These are phyloP conservation scores for Lepidurus apus DNA, from an alignment of 1,140 invertebrate genomes.

Conservation along the genomic window DNA sequence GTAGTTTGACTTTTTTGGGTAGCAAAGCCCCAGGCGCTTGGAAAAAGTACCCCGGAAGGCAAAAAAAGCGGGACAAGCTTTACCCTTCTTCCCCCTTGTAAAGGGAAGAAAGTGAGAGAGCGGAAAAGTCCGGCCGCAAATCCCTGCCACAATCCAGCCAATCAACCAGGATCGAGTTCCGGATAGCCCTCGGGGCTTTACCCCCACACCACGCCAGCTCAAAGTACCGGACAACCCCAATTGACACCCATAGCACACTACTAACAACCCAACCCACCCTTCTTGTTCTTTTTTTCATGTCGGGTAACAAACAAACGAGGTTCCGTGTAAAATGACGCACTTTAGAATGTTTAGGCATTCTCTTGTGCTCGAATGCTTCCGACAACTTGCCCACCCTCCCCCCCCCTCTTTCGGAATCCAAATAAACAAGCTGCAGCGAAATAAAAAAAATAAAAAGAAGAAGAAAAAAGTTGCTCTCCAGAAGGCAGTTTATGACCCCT, in stretches of 20 bases:
- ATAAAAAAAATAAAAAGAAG: neutral
- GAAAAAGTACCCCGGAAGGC: no score
- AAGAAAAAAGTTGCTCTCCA: neutral
- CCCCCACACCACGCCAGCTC: neutral
- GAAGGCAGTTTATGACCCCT: neutral
- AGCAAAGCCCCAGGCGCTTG: no score
- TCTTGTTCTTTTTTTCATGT: neutral
- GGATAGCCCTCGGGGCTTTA: neutral
- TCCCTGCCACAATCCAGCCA: neutral
- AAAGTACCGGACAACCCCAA: conserved; percentile 7
- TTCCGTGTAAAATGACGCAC: neutral
- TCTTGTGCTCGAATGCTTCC: neutral
- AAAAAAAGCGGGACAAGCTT: no score
- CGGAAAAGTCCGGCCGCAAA: neutral
- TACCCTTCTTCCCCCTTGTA: neutral
- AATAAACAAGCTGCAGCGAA: neutral
- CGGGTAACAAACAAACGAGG: neutral
- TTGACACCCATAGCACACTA: neutral
- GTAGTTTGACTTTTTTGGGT: no score
- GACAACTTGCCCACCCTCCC: neutral
- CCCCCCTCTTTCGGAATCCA: neutral
- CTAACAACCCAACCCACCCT: neutral
- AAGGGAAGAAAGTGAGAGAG: neutral
- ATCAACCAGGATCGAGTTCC: conserved; percentile 13
- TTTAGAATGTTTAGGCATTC: conserved; percentile 19